phyloP scores from a whole-genome alignment of 2,113 vertebrate genomes.

The Oxygymnocypris stewartii region DNA sequence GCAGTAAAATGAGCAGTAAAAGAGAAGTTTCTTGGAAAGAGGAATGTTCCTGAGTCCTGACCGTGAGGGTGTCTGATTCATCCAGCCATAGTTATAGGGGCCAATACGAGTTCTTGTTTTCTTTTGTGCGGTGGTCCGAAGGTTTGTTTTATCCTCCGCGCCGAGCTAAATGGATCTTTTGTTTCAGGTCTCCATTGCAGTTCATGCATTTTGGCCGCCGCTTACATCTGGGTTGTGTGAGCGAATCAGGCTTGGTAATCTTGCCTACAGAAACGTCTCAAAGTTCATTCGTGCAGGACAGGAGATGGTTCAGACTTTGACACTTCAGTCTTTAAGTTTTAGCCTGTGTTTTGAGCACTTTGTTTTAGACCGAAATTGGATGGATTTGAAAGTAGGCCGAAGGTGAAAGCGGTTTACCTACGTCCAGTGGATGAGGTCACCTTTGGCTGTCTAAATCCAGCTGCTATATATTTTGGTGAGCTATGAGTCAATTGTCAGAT shows the following conservation, averaged over 20 bases:
- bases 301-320: neutral
- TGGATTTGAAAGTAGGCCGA: constrained; percentile 1
- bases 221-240: constrained; percentile 18
- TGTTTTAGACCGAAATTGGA: neutral
- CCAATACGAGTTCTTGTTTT: constrained; percentile 31
- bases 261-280: neutral
- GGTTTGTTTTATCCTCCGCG: constrained; percentile 34
- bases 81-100: constrained; percentile 24
- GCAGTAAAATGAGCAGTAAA: constrained; percentile 12
- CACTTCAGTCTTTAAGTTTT: neutral
- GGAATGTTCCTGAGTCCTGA: constrained; percentile 26
- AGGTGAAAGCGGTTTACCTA: neutral
- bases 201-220: neutral
- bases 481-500: neutral
- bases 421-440: neutral
- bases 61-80: constrained; percentile 34
- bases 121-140: constrained; percentile 30
- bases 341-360: neutral
- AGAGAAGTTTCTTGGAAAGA: neutral
- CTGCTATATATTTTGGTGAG: constrained; percentile 20
- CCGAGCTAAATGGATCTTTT: constrained; percentile 33
- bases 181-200: constrained; percentile 20
- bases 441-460: constrained; percentile 11
- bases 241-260: neutral
- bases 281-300: neutral